Evolutionary conservation across 2,797 vertebrate genomes (phyloP), one percentile per base, ranked within the genome.

Genomic region (Sebastes melanostomus): DNA sequence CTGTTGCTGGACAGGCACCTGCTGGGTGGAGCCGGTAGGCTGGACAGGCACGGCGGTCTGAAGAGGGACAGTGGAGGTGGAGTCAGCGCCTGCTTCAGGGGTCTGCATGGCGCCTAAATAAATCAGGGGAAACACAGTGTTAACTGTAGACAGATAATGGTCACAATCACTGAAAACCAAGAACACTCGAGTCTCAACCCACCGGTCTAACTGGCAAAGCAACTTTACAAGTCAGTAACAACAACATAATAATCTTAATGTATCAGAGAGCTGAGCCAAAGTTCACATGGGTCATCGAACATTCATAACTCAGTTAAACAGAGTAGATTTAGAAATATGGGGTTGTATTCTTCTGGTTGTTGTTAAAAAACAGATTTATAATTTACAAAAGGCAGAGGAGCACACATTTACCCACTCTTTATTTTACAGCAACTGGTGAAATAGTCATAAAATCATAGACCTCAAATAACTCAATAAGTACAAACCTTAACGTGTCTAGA

Each of bases 31-130:
- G 93, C 98, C 89, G 0, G 97, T 95, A 6, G 97, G 96, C 92
- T 96, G 97, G 84, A 97, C 96, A 63, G 97, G 91, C 34, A 97
- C 96, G 0, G 97, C 95, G 42, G 97, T 94, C 93, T 97, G 97
- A 91, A 99, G 96, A 13, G 97, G 94, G 94, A 98, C 97, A 0
- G 97, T 96, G 79, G 98, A 95, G 58, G 97, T 94, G 66, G 97
- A 94, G 84, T 98, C 97, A 76, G 97, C 95, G 91, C 96, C 96
- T 76, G 95, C 95, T 94, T 99, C 97, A 60, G 98, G 95, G 90
- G 96, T 98, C 97, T 99, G 98, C 98, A 99, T 99, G 96, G 96
- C 94, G 92, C 95, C 96, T 96, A 18, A 46, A 81, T 3, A n/a
- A 80, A 16, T 88, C n/a, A 81, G 4, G 61, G 38, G 54, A 78